Evolutionary conservation across 2,888 invertebrate species (phyloP), one percentile per base, ranked within the genome.

Genomic region (Sinopyrophorus schimmeli): DNA sequence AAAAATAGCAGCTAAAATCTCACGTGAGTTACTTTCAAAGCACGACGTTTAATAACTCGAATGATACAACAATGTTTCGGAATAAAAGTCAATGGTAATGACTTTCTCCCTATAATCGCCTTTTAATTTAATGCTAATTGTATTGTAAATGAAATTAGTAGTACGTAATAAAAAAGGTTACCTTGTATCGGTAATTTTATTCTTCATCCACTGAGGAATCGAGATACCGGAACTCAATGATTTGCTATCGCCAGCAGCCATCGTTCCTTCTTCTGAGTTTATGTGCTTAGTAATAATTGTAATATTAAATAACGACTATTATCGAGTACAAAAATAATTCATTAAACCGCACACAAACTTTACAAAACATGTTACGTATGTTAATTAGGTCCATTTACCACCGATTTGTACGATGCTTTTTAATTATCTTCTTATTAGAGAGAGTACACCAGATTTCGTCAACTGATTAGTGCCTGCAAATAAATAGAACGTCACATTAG

Each of bases 161-260:
- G n/a, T n/a, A n/a, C n/a, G n/a, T n/a, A n/a, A n/a, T 9, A 15
- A 28, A 42, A 26, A 49, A 27, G 60, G 70, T 68, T 64, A 80
- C 80, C 76, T 47, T n/a, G 31, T 76, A 53, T 68, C 71, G 56
- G 80, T 74, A 57, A 83, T 80, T 73, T 78, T 84, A 40, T 76
- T 79, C 71, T 84, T 86, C 84, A 87, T 86, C 87, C 87, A 88
- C 64, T 83, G 80, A 1, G 87, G 86, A 53, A 86, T 71, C 32
- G 81, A 79, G 56, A 85, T 78, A 60, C 81, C 83, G 63, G 82
- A 79, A 57, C 78, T 78, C 56, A 82, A 67, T 67, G 81, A 79
- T 35, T 81, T 77, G 64, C 81, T 80, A 64, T 65, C 71, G 50
- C 77, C 76, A 28, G 71, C 67, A 6, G 26, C 43, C 50, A 50